Conservation (phyloP, 2,797 vertebrate genomes). For the Enteromius mattozi region DNA sequence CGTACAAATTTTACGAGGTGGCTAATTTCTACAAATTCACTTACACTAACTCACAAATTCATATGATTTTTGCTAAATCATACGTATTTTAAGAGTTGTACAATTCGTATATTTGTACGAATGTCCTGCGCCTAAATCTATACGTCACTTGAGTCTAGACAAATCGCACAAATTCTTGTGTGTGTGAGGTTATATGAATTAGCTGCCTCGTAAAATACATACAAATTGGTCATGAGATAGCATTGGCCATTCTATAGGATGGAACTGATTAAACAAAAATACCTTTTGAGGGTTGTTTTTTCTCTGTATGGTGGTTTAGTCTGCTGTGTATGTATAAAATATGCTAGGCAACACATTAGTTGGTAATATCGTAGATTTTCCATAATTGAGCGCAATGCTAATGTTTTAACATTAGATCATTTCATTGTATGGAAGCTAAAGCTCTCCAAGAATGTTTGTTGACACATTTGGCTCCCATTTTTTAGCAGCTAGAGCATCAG, state of each 20-base stretch:
- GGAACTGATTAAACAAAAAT: neutral
- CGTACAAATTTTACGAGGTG: no score
- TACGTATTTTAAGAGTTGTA: no score
- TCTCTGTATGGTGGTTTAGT: neutral
- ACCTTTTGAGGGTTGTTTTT: neutral
- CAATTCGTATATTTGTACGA: no score
- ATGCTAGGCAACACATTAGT: neutral
- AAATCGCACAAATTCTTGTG: no score
- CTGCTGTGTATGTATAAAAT: neutral
- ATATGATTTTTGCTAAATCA: no score
- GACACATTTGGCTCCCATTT: neutral
- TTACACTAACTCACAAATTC: no score
- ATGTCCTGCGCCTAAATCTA: no score
- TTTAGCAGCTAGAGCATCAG: constrained; percentile 8
- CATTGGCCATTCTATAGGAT: neutral
- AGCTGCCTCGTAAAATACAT: no score
- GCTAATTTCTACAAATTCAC: no score
- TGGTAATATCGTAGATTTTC: neutral
- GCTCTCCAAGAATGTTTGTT: neutral
- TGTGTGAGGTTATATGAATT: no score
- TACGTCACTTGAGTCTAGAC: no score
- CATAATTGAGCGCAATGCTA: neutral
- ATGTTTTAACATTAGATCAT: neutral
- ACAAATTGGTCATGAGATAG: no score
- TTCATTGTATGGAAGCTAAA: neutral